Percentiles rank a stretch among this genome's conserved stretches.
Conservation (phyloP, 1,140 invertebrate genomes). For the Homalodisca vitripennis region DNA sequence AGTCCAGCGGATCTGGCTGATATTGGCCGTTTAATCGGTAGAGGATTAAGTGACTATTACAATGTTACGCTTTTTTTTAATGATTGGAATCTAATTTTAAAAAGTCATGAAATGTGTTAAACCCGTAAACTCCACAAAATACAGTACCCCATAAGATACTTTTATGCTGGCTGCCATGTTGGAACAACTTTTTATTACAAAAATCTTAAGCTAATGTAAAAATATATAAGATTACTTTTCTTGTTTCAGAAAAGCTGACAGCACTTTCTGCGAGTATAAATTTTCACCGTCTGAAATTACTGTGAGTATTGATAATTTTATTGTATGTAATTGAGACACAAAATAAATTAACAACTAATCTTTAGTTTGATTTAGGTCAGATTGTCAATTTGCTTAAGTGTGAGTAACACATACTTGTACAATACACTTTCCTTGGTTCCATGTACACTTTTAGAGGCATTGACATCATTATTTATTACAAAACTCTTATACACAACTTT, state of each 20-base stretch:
- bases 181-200: too few species aligned
- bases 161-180: too few species aligned
- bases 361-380: not conserved
- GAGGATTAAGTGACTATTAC: too few species aligned
- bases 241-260: slow-evolving; percentile 11
- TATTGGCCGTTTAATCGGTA: too few species aligned
- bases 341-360: not conserved
- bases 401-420: not conserved
- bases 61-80: too few species aligned
- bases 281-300: slow-evolving; percentile 8
- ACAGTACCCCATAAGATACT: too few species aligned
- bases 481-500: not conserved
- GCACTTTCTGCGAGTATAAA: slow-evolving; percentile 11
- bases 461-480: not conserved
- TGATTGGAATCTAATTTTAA: too few species aligned
- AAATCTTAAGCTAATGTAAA: too few species aligned
- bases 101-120: too few species aligned
- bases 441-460: not conserved
- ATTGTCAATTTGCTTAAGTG: not conserved
- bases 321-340: not conserved
- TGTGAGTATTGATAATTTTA: not conserved
- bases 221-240: not conserved
- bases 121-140: too few species aligned
- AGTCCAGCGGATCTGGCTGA: too few species aligned
- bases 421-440: not conserved